Percentiles rank a stretch among this genome's conserved stretches.
Evolutionary conservation across 1,140 invertebrate species (phyloP).

Genomic region (Acromyrmex charruanus): DNA sequence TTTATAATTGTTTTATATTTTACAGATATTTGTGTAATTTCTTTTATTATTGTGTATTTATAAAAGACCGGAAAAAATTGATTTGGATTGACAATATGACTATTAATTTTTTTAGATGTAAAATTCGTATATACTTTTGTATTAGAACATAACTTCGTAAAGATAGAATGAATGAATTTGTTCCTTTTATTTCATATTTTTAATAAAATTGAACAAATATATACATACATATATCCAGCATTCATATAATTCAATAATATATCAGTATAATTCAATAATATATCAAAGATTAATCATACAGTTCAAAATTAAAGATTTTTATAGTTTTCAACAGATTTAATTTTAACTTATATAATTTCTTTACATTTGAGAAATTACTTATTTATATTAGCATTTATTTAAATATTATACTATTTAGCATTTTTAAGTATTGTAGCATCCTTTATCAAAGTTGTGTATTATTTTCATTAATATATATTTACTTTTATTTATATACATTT

Average conservation of each 20-base stretch:
- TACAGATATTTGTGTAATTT: no score
- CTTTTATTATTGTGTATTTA: no score
- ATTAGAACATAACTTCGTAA: neutral
- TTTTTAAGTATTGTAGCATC: neutral
- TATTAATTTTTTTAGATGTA: no score
- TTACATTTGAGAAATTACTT: constrained; percentile 7
- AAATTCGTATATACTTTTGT: neutral
- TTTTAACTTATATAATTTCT: neutral
- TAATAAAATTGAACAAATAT: neutral
- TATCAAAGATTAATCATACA: neutral
- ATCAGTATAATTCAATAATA: neutral
- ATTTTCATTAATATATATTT: neutral
- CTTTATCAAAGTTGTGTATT: constrained; percentile 14
- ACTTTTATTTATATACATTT: constrained; percentile 18
- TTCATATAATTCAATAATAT: neutral
- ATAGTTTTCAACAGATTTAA: neutral
- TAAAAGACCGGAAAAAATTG: no score
- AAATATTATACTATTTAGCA: neutral
- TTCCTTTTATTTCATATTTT: neutral
- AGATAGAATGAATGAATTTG: neutral
- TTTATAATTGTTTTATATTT: no score
- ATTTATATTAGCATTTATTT: constrained; percentile 1
- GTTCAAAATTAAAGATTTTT: no score
- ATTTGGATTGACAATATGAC: no score
- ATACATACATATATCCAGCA: neutral